Evolutionary conservation across 2,888 invertebrate species (phyloP).

Genomic region (Ligdia adustata): DNA sequence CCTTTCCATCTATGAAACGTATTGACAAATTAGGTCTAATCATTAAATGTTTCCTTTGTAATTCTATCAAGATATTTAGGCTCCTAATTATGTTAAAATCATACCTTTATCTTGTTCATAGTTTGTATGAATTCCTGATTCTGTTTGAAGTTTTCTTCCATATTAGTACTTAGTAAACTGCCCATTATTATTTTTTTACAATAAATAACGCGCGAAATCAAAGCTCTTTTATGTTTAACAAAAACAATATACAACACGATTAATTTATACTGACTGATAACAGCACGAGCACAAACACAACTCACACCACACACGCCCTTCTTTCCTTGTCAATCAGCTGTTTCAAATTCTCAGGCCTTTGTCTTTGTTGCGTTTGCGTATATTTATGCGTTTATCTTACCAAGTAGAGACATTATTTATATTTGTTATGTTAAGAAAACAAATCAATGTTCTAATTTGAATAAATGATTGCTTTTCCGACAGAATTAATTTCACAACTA

Average conservation of each 20-base stretch:
- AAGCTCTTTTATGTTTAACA: slow-evolving; percentile 5
- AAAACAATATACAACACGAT: background rate
- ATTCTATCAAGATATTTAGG: no score
- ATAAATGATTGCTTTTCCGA: no score
- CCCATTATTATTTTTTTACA: slow-evolving; percentile 78
- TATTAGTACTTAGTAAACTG: slow-evolving; percentile 80
- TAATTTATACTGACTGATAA: no score
- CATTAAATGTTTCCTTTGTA: slow-evolving; percentile 19
- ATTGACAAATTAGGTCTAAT: background rate
- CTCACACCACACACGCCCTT: slow-evolving; percentile 8
- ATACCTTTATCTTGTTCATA: slow-evolving; percentile 86
- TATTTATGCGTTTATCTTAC: no score
- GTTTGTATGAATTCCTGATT: slow-evolving; percentile 88
- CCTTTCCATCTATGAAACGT: slow-evolving; percentile 86
- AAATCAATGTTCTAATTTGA: no score
- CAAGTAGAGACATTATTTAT: no score
- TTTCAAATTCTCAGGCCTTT: no score
- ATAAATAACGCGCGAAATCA: slow-evolving; percentile 8
- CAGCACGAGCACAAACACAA: no score
- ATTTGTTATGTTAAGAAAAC: no score
- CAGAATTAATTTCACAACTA: no score
- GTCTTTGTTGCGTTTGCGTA: no score
- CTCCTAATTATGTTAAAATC: background rate
- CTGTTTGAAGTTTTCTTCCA: slow-evolving; percentile 87
- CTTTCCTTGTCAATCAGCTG: slow-evolving; percentile 9